These are phyloP conservation scores for Cynaeus angustus DNA, from an alignment of 2,888 invertebrate species.

Conservation along the genomic window DNA sequence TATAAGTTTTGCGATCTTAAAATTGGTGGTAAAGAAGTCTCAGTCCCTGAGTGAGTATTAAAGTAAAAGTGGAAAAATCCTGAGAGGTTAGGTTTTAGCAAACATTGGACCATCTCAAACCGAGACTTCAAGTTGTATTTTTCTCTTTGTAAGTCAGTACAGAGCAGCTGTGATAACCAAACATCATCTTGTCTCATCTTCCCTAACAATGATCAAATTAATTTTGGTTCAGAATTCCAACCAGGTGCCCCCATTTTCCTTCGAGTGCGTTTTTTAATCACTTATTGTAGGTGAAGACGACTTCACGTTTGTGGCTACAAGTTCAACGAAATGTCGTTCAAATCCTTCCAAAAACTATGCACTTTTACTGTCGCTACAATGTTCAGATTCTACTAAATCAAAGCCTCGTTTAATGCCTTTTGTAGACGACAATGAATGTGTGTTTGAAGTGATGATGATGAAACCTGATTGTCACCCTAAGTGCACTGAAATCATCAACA, in stretches of 20 bases:
- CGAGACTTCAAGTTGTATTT: constrained; percentile 23
- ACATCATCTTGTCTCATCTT: constrained; percentile 17
- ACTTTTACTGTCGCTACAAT: constrained; percentile 5
- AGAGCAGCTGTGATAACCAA: constrained; percentile 7
- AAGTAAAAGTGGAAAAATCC: not conserved
- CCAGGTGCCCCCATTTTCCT: not conserved
- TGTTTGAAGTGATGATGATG: constrained; percentile 35
- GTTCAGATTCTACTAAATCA: constrained; percentile 17
- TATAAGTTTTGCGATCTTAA: constrained; percentile 16
- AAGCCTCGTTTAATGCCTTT: constrained; percentile 23
- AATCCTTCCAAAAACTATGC: constrained; percentile 9
- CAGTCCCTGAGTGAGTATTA: constrained; percentile 24
- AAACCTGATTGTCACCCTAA: constrained; percentile 26
- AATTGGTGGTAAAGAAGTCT: constrained; percentile 1
- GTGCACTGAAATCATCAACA: constrained; percentile 29
- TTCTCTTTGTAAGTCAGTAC: constrained; percentile 17
- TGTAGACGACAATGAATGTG: constrained; percentile 27
- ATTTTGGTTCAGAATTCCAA: constrained; percentile 8
- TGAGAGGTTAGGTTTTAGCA: not conserved
- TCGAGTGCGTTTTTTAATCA: not conserved
- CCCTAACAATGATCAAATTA: constrained; percentile 3
- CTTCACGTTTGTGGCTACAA: constrained; percentile 5
- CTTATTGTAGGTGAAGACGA: constrained; percentile 30
- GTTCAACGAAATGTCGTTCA: constrained; percentile 13
- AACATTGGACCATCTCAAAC: not conserved